Percentiles rank a stretch among this genome's conserved stretches.
Evolutionary conservation across 2,113 vertebrate genomes (phyloP).

Genomic region (Myanophis thanlyinensis): DNA sequence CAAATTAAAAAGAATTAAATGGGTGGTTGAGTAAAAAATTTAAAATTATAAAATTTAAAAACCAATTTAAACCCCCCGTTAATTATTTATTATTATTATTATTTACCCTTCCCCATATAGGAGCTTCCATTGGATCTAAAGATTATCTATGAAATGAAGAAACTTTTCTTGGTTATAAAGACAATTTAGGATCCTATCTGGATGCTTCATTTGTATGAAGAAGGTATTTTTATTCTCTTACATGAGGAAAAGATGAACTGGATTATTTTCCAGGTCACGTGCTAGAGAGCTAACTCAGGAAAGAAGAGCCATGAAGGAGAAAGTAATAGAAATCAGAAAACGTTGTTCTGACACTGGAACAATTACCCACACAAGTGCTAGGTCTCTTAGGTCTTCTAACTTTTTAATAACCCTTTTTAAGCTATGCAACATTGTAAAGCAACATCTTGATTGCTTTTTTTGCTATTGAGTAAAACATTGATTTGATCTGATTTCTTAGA

Average conservation of each 20-base stretch:
- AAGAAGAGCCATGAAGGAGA: background rate
- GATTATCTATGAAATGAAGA: background rate
- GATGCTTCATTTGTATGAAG: background rate
- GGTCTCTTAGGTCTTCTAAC: background rate
- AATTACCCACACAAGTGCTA: background rate
- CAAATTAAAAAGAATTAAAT: too few species aligned
- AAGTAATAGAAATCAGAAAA: background rate
- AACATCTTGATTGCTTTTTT: background rate
- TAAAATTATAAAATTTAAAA: too few species aligned
- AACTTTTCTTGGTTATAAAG: background rate
- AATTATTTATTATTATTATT: too few species aligned
- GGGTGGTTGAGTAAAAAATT: too few species aligned
- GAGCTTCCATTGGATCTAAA: background rate
- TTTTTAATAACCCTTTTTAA: background rate
- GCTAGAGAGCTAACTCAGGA: background rate
- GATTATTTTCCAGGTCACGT: background rate
- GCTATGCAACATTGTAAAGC: background rate
- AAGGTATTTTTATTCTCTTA: background rate
- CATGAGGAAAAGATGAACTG: too few species aligned
- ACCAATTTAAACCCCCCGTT: too few species aligned
- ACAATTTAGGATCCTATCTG: background rate
- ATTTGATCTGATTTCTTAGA: background rate
- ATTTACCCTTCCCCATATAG: background rate
- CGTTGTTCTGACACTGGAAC: background rate
- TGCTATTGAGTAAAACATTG: background rate